Base-by-base conservation (phyloP, 2,888 invertebrate species). In the Drosophila recens region DNA sequence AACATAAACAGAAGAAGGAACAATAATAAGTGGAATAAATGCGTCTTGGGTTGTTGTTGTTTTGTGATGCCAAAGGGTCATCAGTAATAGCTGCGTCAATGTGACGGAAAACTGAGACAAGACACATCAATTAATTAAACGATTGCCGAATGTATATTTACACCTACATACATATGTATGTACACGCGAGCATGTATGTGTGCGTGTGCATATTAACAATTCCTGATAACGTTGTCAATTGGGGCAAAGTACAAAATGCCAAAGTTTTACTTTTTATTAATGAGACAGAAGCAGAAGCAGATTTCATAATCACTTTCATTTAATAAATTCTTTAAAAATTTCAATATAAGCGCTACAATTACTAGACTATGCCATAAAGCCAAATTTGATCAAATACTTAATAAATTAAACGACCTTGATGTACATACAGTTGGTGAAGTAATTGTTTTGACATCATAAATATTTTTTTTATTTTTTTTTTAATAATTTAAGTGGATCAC, bases 241-340 rank as follows among this genome's bases (percentile, higher is more conserved):
- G 62, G 79, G 49, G 45, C 67, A 77, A 77, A 79, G 76, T 77
- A 74, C 76, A 77, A 77, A 57, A 79, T 58, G 67, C 64, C 63
- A 57, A 63, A 73, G 70, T 57, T 61, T 45, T 63, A 42, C 61
- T 57, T 61, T 59, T 48, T 27, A 54, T 61, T 69, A 38, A 63
- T 53, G n/a, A 42, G 64, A 48, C 20, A 45, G 15, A 43, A 34
- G 40, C 59, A 17, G 17, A 17, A 17, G 6, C 8, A 38, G 38
- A 59, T 59, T 46, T 62, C 15, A 49, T 54, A 59, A 70, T 78
- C 79, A 74, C 75, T 79, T 79, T 76, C 65, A 20, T 63, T 76
- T 69, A 62, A 69, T 68, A 68, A 54, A 30, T 38, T 54, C 36
- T 43, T 46, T 23, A 27, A 34, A 62, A 58, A 61, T 62, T 40